phyloP scores from a whole-genome alignment of 2,888 invertebrate species.

The Caenorhabditis imperialis region DNA sequence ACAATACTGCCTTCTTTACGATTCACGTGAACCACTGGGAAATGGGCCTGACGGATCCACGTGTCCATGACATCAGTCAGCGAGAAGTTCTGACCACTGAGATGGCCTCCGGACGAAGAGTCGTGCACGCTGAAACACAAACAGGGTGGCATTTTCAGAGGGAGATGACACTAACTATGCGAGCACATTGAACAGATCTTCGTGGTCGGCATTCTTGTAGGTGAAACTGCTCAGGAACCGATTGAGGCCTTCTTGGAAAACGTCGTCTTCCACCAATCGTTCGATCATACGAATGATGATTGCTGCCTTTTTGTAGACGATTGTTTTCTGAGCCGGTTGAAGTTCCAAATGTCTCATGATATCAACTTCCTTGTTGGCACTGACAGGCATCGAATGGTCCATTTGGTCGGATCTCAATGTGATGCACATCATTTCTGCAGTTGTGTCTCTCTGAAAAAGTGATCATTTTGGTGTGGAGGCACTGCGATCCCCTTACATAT shows the following conservation, averaged over 20 bases:
- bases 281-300: constrained; percentile 68
- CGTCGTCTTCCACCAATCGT: constrained; percentile 58
- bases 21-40: constrained; percentile 64
- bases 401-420: constrained; percentile 37
- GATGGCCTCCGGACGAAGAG: constrained; percentile 60
- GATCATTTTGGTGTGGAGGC: background rate
- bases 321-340: constrained; percentile 4
- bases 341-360: constrained; percentile 4
- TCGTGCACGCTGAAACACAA: constrained; percentile 60
- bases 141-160: background rate
- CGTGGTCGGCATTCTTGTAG: constrained; percentile 68
- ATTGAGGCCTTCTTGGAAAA: constrained; percentile 63
- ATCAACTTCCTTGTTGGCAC: constrained; percentile 13
- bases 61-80: constrained; percentile 66
- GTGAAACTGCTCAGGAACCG: constrained; percentile 59
- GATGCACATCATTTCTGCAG: constrained; percentile 44
- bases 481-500: constrained; percentile 47
- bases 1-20: constrained; percentile 48
- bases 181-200: constrained; percentile 66
- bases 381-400: constrained; percentile 17
- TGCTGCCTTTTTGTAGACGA: constrained; percentile 57
- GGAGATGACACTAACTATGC: constrained; percentile 54
- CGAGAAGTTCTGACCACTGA: constrained; percentile 61
- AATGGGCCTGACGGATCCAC: constrained; percentile 68
- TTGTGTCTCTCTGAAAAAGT: constrained; percentile 37